Evolutionary conservation across 2,888 invertebrate species (phyloP).

Genomic region (Amphimallon solstitiale): DNA sequence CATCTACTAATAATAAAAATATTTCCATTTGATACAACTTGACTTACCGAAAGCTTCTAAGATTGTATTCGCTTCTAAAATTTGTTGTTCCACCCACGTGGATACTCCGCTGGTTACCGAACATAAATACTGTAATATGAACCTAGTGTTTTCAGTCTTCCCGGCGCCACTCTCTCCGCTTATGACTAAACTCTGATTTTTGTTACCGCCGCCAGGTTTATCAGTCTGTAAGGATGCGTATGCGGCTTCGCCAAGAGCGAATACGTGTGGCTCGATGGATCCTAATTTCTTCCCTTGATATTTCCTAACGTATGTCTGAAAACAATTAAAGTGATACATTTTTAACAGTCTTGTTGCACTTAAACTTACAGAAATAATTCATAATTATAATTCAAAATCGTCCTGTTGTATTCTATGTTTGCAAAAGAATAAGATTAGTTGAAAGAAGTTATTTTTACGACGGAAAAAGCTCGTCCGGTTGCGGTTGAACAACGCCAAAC

Average conservation of each 20-base stretch:
- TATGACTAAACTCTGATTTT: slow-evolving; percentile 87
- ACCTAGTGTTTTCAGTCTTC: slow-evolving; percentile 92
- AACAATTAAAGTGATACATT: too few relatives aligned
- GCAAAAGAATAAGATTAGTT: too few relatives aligned
- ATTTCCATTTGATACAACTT: slow-evolving; percentile 2
- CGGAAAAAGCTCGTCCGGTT: too few relatives aligned
- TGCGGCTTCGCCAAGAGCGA: slow-evolving; percentile 90
- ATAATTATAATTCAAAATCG: too few relatives aligned
- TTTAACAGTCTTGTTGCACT: too few relatives aligned
- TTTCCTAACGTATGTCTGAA: slow-evolving; percentile 82
- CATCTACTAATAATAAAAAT: background rate
- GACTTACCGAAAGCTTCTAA: slow-evolving; percentile 87
- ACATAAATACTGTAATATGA: slow-evolving; percentile 91
- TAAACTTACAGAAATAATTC: too few relatives aligned
- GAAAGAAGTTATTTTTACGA: too few relatives aligned
- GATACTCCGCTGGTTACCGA: slow-evolving; percentile 82
- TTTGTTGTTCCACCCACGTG: slow-evolving; percentile 96
- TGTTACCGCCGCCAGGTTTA: slow-evolving; percentile 51
- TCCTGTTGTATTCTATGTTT: too few relatives aligned
- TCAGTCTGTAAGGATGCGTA: slow-evolving; percentile 77
- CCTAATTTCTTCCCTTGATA: slow-evolving; percentile 88
- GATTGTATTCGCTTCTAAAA: slow-evolving; percentile 92
- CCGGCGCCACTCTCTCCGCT: slow-evolving; percentile 94
- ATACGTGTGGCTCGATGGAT: slow-evolving; percentile 85
- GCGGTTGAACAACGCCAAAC: too few relatives aligned